A percentile compares a stretch with the other conserved stretches of the same genome.
These are phyloP conservation scores for Ceraclea dissimilis DNA, from an alignment of 2,888 invertebrate species.

Conservation along the genomic window DNA sequence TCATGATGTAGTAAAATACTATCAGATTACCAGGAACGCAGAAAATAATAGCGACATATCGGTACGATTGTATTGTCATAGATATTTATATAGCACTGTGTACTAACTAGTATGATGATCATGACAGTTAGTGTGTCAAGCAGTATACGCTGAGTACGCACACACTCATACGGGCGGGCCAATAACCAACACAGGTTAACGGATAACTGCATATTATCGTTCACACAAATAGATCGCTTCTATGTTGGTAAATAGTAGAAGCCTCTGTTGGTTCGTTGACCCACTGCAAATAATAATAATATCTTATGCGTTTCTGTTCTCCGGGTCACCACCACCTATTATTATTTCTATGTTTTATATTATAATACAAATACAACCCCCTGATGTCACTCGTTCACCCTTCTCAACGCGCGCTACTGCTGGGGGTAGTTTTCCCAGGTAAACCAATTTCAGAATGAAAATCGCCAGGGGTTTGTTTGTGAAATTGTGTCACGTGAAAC, in stretches of 20 bases:
- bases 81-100: too few species aligned
- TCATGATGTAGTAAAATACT: not conserved
- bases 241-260: conserved; percentile 21
- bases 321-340: too few species aligned
- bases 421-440: conserved; percentile 5
- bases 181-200: conserved; percentile 12
- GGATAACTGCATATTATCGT: conserved; percentile 21
- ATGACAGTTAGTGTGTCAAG: conserved; percentile 19
- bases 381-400: not conserved
- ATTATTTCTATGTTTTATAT: too few species aligned
- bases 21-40: conserved; percentile 21
- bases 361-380: not conserved
- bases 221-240: conserved; percentile 20
- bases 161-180: not conserved
- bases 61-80: too few species aligned
- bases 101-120: conserved; percentile 5
- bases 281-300: conserved; percentile 20
- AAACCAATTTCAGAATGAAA: not conserved
- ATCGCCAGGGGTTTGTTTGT: not conserved
- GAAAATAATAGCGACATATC: not conserved
- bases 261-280: conserved; percentile 21
- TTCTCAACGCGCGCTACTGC: not conserved
- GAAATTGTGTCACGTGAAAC: not conserved
- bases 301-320: conserved; percentile 15
- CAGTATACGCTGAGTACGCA: too few species aligned